These are phyloP conservation scores for Brachionus koreanus DNA, from an alignment of 1,140 invertebrate genomes.

Conservation along the genomic window DNA sequence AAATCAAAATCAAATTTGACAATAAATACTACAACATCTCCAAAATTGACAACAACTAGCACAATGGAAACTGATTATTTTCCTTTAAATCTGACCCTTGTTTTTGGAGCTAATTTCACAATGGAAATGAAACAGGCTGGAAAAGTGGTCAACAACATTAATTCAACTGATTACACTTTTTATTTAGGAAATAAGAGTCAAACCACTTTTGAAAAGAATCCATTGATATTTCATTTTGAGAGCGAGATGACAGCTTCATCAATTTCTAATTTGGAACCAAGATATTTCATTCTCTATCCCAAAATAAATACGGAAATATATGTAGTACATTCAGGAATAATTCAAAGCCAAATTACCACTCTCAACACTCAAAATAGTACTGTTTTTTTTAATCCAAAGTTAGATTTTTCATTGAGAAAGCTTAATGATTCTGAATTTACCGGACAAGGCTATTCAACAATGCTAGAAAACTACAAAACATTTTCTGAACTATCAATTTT, in stretches of 20 bases:
- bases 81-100: neutral
- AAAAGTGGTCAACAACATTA: neutral
- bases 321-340: neutral
- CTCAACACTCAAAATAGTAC: neutral
- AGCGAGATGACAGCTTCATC: neutral
- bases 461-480: neutral
- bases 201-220: neutral
- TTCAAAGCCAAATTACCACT: neutral
- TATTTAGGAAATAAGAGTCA: neutral
- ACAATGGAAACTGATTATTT: neutral
- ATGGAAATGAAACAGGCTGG: neutral
- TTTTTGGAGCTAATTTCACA: neutral
- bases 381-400: neutral
- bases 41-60: neutral
- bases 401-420: neutral
- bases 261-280: neutral
- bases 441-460: neutral
- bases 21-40: neutral
- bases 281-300: neutral
- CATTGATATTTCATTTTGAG: neutral
- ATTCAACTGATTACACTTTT: neutral
- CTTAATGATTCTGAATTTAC: neutral
- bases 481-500: neutral
- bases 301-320: neutral
- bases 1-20: neutral